phyloP scores from a whole-genome alignment of 2,797 vertebrate genomes.

The Prunella strophiata region DNA sequence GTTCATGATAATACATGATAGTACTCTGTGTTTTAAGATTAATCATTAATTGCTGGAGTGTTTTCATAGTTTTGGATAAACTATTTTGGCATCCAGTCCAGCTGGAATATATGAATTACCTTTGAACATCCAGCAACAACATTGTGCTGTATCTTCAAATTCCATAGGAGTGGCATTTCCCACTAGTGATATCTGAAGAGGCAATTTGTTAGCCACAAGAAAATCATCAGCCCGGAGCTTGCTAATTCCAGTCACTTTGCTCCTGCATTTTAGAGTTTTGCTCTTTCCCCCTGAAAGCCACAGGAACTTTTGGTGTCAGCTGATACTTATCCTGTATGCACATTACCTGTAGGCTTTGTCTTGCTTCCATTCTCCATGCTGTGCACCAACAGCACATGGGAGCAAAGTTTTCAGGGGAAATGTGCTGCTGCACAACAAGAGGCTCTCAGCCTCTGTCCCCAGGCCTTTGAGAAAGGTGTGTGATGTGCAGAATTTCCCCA shows the following conservation, averaged over 20 bases:
- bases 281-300: background rate
- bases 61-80: background rate
- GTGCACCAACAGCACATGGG: background rate
- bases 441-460: background rate
- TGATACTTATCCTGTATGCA: background rate
- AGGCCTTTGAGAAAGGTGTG: background rate
- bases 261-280: background rate
- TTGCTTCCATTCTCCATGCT: background rate
- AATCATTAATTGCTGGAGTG: background rate
- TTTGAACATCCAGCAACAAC: background rate
- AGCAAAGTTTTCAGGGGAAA: background rate
- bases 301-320: background rate
- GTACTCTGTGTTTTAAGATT: background rate
- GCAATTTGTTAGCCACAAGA: background rate
- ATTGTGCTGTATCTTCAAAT: background rate
- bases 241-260: background rate
- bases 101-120: background rate
- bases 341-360: background rate
- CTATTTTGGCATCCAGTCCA: background rate
- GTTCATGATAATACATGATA: background rate
- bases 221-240: background rate
- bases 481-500: background rate
- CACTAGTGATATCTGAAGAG: background rate
- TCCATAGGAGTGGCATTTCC: background rate
- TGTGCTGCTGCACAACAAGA: background rate